Base-by-base conservation (phyloP, 2,797 vertebrate genomes). In the Cephalopachus bancanus region DNA sequence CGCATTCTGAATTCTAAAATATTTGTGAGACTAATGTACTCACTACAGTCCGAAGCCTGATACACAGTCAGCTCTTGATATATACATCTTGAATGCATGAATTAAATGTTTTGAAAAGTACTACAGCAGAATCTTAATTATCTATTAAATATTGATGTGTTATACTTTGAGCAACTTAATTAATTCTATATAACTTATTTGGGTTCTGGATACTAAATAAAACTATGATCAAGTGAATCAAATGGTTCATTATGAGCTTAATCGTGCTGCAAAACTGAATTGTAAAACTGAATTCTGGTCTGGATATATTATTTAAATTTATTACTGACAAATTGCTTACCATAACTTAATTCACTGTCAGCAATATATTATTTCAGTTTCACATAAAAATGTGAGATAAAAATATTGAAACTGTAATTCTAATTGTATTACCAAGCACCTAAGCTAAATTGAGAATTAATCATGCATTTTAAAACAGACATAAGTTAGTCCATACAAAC, bases 361-460 rank as follows among this genome's bases (percentile, higher is more conserved):
- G 62, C 65, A 97, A 89, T 96, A 93, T 94, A 96, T 97, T 95
- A 95, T 95, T 97, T 83, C 37, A 91, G 75, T 33, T 69, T 94
- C 55, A 89, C 93, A 94, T 96, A 57, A 98, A 97, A 96, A 80
- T 71, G 4, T 78, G n/a, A 87, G 90, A 89, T 71, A 55, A 98
- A 96, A 98, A 80, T 96, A 97, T 89, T 98, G 72, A 97, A 94
- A 94, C 44, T 95, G 10, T 96, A 87, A 90, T 92, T 98, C 76
- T 97, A 97, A 98, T 98, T 97, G 92, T 95, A 90, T 98, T 94
- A 96, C 15, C 10, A 96, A 98, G 53, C 67, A 90, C 28, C 80
- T 97, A 75, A 93, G n/a, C 64, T 98, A 97, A 98, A 98, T 72
- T 97, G 44, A n/a, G 95, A 94, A 97, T 96, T 96, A 97, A 97